Evolutionary conservation across 2,888 invertebrate species (phyloP).

Genomic region (Iselma pallidipennis): DNA sequence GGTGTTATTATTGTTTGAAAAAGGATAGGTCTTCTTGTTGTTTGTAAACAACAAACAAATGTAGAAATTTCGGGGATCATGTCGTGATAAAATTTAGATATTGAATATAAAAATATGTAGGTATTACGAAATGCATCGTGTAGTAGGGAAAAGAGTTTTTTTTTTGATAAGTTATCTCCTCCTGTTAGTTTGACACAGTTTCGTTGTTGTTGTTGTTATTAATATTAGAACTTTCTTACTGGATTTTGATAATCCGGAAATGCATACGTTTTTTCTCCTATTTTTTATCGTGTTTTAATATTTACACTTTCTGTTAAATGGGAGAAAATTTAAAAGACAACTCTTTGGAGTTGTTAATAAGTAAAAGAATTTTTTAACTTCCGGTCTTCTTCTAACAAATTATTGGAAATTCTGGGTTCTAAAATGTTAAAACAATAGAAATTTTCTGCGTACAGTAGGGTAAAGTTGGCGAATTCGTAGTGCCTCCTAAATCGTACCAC

Average conservation of each 20-base stretch:
- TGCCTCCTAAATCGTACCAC: too few species aligned
- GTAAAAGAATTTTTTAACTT: background rate
- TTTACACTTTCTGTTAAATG: background rate
- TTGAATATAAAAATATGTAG: conserved; percentile 12
- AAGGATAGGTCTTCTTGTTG: conserved; percentile 1
- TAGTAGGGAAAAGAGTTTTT: conserved; percentile 2
- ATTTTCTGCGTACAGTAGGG: too few species aligned
- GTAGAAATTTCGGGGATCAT: conserved; percentile 9
- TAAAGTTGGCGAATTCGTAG: too few species aligned
- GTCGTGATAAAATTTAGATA: conserved; percentile 16
- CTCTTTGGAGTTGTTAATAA: background rate
- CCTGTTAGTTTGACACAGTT: background rate
- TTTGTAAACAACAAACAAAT: conserved; percentile 23
- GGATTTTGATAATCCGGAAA: conserved; percentile 28
- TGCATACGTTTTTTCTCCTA: conserved; percentile 11
- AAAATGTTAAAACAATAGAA: too few species aligned
- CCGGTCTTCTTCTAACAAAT: too few species aligned
- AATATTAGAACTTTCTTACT: background rate
- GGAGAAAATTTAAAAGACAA: too few species aligned
- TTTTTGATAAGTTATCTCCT: conserved; percentile 20
- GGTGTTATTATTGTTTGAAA: background rate
- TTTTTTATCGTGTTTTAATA: background rate
- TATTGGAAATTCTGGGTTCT: too few species aligned
- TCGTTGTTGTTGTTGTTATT: too few species aligned
- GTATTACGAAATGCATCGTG: conserved; percentile 30